phyloP scores from a whole-genome alignment of 1,140 invertebrate genomes.

The Lepidotrigona ventralis region DNA sequence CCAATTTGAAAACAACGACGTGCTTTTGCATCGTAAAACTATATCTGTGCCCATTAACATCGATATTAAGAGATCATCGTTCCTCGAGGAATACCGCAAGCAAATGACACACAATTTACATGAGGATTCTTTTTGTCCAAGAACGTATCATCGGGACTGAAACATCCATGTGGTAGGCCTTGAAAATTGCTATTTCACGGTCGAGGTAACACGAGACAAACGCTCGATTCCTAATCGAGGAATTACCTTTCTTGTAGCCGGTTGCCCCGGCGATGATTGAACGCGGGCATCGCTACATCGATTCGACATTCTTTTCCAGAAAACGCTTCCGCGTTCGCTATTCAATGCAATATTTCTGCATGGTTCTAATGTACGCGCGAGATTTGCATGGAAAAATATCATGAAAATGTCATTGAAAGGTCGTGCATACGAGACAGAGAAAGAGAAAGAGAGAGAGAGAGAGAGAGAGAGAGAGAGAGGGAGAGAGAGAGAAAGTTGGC shows the following conservation, averaged over 20 bases:
- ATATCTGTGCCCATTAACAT: not conserved
- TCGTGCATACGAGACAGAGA: not conserved
- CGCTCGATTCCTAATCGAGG: slow-evolving; percentile 50
- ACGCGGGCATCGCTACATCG: slow-evolving; percentile 11
- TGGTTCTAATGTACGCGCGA: too few relatives aligned
- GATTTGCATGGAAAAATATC: slow-evolving; percentile 23
- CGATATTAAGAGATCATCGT: slow-evolving; percentile 16
- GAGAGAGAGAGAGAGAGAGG: too few relatives aligned
- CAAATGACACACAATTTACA: not conserved
- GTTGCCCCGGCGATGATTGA: slow-evolving; percentile 16
- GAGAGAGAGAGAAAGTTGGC: not conserved
- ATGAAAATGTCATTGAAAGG: slow-evolving; percentile 23
- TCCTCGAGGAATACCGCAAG: slow-evolving; percentile 23
- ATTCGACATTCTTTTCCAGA: not conserved
- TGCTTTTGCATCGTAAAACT: not conserved
- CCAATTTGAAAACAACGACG: not conserved
- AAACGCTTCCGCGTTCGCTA: slow-evolving; percentile 32
- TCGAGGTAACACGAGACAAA: slow-evolving; percentile 50
- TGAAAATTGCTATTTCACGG: slow-evolving; percentile 46
- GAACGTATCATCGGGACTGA: slow-evolving; percentile 8
- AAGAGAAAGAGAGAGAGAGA: not conserved
- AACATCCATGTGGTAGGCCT: slow-evolving; percentile 28
- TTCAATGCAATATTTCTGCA: not conserved
- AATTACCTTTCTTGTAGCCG: slow-evolving; percentile 47
- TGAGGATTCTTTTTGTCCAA: not conserved